phyloP scores from a whole-genome alignment of 2,888 invertebrate species.

The Vesta saturnalis region DNA sequence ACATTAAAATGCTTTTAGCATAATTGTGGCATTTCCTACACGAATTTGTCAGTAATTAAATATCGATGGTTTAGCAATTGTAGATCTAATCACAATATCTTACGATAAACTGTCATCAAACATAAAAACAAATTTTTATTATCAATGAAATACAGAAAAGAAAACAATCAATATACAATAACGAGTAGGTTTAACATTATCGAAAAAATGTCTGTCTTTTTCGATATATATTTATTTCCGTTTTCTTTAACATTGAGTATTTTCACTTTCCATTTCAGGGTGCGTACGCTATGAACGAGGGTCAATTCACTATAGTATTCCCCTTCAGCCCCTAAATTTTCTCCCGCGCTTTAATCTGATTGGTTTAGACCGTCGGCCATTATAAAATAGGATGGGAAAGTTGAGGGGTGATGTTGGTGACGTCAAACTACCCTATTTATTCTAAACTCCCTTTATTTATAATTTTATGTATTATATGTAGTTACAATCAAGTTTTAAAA shows the following conservation, averaged over 20 bases:
- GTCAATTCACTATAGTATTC: slow-evolving; percentile 49
- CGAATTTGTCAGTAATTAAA: too few relatives aligned
- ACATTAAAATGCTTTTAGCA: too few relatives aligned
- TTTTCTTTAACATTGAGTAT: slow-evolving; percentile 47
- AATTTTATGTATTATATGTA: slow-evolving; percentile 29
- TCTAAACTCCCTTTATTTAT: slow-evolving; percentile 31
- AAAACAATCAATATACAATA: slow-evolving; percentile 21
- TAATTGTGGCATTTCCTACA: too few relatives aligned
- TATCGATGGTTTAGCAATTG: too few relatives aligned
- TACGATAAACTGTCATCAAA: too few relatives aligned
- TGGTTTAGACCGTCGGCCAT: slow-evolving; percentile 54
- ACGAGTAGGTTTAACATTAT: slow-evolving; percentile 10
- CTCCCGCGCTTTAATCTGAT: slow-evolving; percentile 50
- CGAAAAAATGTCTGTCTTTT: slow-evolving; percentile 18
- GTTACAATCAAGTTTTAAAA: slow-evolving; percentile 9
- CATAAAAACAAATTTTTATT: too few relatives aligned
- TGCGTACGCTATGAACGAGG: slow-evolving; percentile 47
- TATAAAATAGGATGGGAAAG: slow-evolving; percentile 53
- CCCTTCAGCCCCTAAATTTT: slow-evolving; percentile 51
- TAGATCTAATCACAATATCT: too few relatives aligned
- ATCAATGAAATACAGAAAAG: slow-evolving; percentile 4
- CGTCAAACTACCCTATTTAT: slow-evolving; percentile 40
- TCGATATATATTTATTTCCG: slow-evolving; percentile 46
- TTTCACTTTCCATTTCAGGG: slow-evolving; percentile 53
- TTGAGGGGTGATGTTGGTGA: slow-evolving; percentile 46